phyloP scores from a whole-genome alignment of 2,888 invertebrate genomes.

The Melieria crassipennis region DNA sequence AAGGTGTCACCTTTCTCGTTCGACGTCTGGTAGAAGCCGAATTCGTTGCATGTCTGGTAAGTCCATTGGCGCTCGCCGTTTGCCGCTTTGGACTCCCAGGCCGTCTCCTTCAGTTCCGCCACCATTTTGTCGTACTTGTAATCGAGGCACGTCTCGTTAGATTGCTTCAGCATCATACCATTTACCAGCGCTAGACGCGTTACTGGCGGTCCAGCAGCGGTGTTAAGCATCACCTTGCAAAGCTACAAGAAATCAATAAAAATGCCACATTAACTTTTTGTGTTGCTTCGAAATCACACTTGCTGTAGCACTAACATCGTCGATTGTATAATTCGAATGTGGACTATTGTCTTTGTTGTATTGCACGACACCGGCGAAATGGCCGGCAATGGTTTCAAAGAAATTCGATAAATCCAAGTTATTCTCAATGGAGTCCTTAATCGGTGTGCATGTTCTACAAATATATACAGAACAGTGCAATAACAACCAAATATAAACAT shows the following conservation, averaged over 20 bases:
- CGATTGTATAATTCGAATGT: constrained; percentile 80
- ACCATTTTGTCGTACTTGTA: constrained; percentile 84
- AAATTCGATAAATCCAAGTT: constrained; percentile 79
- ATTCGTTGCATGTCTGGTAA: constrained; percentile 96
- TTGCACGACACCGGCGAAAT: constrained; percentile 92
- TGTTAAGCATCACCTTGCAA: constrained; percentile 79
- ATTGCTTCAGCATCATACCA: constrained; percentile 72
- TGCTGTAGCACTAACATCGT: constrained; percentile 67
- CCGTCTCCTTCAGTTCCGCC: constrained; percentile 71
- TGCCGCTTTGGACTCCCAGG: constrained; percentile 79
- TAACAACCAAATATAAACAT: background rate
- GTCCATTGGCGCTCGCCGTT: constrained; percentile 82
- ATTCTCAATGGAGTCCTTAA: constrained; percentile 72
- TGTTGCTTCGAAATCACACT: too few species aligned
- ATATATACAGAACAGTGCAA: background rate
- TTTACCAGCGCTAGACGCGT: constrained; percentile 80
- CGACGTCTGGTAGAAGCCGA: constrained; percentile 94
- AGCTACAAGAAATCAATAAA: constrained; percentile 64
- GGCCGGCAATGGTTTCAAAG: constrained; percentile 82
- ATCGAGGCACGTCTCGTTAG: constrained; percentile 81
- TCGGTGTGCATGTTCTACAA: constrained; percentile 77
- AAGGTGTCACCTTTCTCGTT: constrained; percentile 70
- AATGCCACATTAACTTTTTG: background rate
- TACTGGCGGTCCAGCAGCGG: constrained; percentile 71
- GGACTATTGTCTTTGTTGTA: constrained; percentile 93